These are phyloP conservation scores for Diploptera punctata DNA, from an alignment of 2,888 invertebrate genomes.

Conservation along the genomic window DNA sequence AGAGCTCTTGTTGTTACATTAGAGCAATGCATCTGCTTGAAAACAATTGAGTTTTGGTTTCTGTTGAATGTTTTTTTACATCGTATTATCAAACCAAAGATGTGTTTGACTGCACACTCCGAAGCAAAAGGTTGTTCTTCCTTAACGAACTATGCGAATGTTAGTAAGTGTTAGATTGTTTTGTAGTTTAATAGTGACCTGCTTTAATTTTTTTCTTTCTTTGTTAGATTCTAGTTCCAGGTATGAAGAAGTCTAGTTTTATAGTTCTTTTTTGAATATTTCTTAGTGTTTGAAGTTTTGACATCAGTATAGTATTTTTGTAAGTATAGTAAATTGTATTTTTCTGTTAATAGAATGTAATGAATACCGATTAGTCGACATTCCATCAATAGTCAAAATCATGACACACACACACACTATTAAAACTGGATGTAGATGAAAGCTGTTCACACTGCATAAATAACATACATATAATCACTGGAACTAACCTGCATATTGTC, in stretches of 20 bases:
- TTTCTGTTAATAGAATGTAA: slow-evolving; percentile 34
- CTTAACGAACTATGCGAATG: slow-evolving; percentile 34
- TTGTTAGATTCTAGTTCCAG: slow-evolving; percentile 29
- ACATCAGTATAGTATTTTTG: slow-evolving; percentile 41
- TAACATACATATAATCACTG: not conserved
- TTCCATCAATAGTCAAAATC: slow-evolving; percentile 36
- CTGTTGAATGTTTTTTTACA: not conserved
- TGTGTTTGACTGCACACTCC: slow-evolving; percentile 8
- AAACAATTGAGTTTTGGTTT: not conserved
- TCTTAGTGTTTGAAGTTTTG: slow-evolving; percentile 36
- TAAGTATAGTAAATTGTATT: slow-evolving; percentile 36
- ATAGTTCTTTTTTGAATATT: slow-evolving; percentile 39
- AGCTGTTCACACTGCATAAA: too few relatives aligned
- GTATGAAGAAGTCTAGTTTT: slow-evolving; percentile 36
- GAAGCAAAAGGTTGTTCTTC: slow-evolving; percentile 27
- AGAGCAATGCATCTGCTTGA: not conserved
- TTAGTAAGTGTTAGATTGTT: slow-evolving; percentile 33
- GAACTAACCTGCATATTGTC: not conserved
- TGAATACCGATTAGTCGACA: slow-evolving; percentile 39
- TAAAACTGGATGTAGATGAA: not conserved
- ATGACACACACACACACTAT: slow-evolving; percentile 21
- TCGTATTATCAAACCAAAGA: slow-evolving; percentile 18
- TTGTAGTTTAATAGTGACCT: slow-evolving; percentile 22
- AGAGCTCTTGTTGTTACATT: too few relatives aligned
- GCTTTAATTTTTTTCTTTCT: slow-evolving; percentile 31